Evolutionary conservation across 2,113 vertebrate species (phyloP).

Genomic region (Istiophorus platypterus): DNA sequence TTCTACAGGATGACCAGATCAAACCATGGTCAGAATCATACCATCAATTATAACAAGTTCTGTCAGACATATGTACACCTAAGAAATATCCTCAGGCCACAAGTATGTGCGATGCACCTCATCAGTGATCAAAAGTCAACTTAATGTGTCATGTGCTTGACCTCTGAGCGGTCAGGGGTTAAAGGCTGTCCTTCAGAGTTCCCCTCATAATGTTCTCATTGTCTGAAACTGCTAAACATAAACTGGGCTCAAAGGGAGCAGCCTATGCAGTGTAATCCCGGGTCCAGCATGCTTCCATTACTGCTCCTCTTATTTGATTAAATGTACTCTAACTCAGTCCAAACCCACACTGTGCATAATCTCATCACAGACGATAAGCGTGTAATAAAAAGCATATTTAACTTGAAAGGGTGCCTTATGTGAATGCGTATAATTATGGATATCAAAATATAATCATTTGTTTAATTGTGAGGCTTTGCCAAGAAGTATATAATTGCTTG

Average conservation of each 20-base stretch:
- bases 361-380: slow-evolving; percentile 76
- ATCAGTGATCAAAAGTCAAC: slow-evolving; percentile 2
- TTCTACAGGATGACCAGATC: background rate
- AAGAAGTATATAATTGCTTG: slow-evolving; percentile 82
- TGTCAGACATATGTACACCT: background rate
- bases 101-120: slow-evolving; percentile 14
- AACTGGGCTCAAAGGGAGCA: slow-evolving; percentile 68
- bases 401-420: slow-evolving; percentile 81
- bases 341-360: slow-evolving; percentile 78
- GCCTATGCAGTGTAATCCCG: slow-evolving; percentile 35
- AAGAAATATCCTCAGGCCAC: slow-evolving; percentile 14
- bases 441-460: slow-evolving; percentile 84
- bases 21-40: slow-evolving; percentile 2
- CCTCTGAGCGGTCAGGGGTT: slow-evolving; percentile 39
- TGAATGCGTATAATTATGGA: slow-evolving; percentile 80
- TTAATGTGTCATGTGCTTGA: slow-evolving; percentile 37
- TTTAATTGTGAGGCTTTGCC: slow-evolving; percentile 81
- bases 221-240: slow-evolving; percentile 77
- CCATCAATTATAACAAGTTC: background rate
- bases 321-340: slow-evolving; percentile 77
- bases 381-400: slow-evolving; percentile 83
- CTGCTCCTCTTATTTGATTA: slow-evolving; percentile 81
- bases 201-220: slow-evolving; percentile 72
- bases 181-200: slow-evolving; percentile 40
- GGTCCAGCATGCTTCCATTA: slow-evolving; percentile 84